Conservation (phyloP, 1,140 invertebrate species). For the fruit fly (Drosophila melanogaster) region DNA sequence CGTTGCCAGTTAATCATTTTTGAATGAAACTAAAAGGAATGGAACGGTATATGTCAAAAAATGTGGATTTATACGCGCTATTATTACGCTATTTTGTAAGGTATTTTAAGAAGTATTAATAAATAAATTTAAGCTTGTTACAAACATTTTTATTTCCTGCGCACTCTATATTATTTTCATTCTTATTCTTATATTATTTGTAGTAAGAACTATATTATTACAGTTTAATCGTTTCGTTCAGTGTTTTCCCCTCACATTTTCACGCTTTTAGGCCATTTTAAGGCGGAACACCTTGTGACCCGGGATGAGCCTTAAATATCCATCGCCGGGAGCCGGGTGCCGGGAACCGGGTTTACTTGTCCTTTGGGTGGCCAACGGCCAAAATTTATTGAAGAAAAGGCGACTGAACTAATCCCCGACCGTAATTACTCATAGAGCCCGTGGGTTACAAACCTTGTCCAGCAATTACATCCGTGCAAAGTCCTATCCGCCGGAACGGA, state of each 20-base stretch:
- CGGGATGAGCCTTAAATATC: constrained; percentile 45
- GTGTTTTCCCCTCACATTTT: neutral
- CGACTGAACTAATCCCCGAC: constrained; percentile 73
- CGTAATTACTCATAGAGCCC: constrained; percentile 76
- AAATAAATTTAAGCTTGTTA: too few species aligned
- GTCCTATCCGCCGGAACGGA: constrained; percentile 48
- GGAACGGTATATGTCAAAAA: too few species aligned
- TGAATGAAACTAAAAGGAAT: too few species aligned
- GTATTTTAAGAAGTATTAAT: too few species aligned
- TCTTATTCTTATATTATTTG: too few species aligned
- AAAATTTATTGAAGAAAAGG: constrained; percentile 72
- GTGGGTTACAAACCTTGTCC: constrained; percentile 44
- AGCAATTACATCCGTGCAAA: constrained; percentile 65
- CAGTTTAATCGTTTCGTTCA: neutral
- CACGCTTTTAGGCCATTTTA: constrained; percentile 29
- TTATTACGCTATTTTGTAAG: too few species aligned
- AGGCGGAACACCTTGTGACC: constrained; percentile 46
- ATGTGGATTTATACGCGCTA: too few species aligned
- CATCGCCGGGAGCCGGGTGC: constrained; percentile 15
- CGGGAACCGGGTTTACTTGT: constrained; percentile 23
- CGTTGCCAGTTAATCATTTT: too few species aligned
- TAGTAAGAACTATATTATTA: too few species aligned
- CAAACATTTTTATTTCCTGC: too few species aligned
- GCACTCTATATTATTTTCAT: too few species aligned
- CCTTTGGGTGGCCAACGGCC: constrained; percentile 42